These are phyloP conservation scores for Drosophila hamatofila DNA, from an alignment of 2,888 invertebrate genomes.

Conservation along the genomic window DNA sequence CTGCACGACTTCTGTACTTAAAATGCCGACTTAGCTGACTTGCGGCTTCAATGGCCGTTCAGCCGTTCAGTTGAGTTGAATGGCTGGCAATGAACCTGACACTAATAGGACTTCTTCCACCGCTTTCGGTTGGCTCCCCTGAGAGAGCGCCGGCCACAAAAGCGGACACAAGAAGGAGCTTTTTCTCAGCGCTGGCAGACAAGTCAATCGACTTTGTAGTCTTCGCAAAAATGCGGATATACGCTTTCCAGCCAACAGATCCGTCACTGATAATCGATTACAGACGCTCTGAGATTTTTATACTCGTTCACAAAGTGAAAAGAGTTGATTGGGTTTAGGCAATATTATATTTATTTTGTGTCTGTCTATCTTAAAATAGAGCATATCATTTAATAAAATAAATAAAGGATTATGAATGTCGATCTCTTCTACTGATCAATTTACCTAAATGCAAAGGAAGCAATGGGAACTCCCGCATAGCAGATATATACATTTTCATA, in stretches of 20 bases:
- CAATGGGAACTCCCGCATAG: no score
- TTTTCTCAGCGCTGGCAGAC: not conserved
- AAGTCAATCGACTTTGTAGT: constrained; percentile 7
- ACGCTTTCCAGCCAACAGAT: not conserved
- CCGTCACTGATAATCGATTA: not conserved
- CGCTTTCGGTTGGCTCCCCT: constrained; percentile 20
- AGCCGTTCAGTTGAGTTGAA: constrained; percentile 46
- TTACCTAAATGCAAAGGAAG: no score
- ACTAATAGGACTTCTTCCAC: constrained; percentile 82
- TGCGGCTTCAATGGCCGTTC: not conserved
- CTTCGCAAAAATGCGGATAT: constrained; percentile 5
- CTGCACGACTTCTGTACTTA: constrained; percentile 5
- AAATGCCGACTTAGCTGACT: not conserved
- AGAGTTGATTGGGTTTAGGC: not conserved
- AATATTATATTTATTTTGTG: not conserved
- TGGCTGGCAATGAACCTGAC: constrained; percentile 84
- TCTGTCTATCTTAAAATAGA: no score
- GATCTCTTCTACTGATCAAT: no score
- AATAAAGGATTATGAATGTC: no score
- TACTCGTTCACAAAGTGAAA: not conserved
- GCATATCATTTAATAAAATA: no score
- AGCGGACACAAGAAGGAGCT: constrained; percentile 8
- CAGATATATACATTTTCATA: no score
- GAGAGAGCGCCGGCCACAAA: not conserved
- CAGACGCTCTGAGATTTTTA: not conserved